These are phyloP conservation scores for Copidosoma aretas DNA, from an alignment of 2,888 invertebrate genomes.

Conservation along the genomic window DNA sequence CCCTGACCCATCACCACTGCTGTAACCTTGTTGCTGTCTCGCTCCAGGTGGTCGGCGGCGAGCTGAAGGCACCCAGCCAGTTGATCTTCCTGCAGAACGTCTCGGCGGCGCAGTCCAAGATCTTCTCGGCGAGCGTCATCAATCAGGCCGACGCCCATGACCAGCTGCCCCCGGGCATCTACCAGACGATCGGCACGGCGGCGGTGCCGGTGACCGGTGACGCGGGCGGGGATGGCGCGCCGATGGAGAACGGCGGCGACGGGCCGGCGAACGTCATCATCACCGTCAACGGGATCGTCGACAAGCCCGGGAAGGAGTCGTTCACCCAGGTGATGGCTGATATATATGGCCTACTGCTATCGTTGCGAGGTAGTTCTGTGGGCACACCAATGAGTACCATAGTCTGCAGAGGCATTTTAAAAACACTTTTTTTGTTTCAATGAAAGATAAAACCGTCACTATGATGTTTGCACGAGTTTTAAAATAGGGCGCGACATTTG, in stretches of 20 bases:
- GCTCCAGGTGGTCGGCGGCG: slow-evolving; percentile 1
- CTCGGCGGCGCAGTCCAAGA: slow-evolving; percentile 22
- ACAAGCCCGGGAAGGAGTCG: slow-evolving; percentile 12
- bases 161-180: neutral
- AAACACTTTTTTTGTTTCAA: neutral
- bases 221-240: no score
- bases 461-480: no score
- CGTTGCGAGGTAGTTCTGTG: no score
- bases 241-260: no score
- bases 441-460: no score
- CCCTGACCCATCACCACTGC: no score
- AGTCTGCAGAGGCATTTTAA: neutral
- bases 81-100: slow-evolving; percentile 41
- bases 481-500: no score
- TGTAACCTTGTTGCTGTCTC: no score
- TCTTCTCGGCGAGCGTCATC: slow-evolving; percentile 32
- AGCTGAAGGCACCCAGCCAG: slow-evolving; percentile 27
- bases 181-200: neutral
- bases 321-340: slow-evolving; percentile 14
- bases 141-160: slow-evolving; percentile 2
- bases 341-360: neutral
- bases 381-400: no score
- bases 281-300: neutral
- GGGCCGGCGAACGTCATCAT: neutral
- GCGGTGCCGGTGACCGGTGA: neutral